Percentiles rank a stretch among this genome's conserved stretches.
These are phyloP conservation scores for Epinotia nisella DNA, from an alignment of 2,888 invertebrate species.

Conservation along the genomic window DNA sequence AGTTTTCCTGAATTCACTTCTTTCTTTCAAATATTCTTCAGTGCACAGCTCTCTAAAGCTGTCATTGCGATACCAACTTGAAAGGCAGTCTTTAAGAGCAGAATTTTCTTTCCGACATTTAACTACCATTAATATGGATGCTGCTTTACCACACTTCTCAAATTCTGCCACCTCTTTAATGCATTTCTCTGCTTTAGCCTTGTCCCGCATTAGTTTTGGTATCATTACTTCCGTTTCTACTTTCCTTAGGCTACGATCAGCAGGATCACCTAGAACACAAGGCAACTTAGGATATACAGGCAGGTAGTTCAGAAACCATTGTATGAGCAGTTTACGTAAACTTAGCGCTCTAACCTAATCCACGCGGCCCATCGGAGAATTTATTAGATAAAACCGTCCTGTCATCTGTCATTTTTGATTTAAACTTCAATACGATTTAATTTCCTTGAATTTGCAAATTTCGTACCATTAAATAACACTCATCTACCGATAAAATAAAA, in stretches of 20 bases:
- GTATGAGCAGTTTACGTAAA: constrained; percentile 30
- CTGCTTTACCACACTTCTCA: constrained; percentile 89
- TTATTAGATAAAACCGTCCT: constrained; percentile 72
- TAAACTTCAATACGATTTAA: neutral
- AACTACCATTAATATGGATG: constrained; percentile 88
- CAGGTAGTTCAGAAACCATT: neutral
- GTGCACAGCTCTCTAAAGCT: constrained; percentile 90
- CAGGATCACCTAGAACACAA: constrained; percentile 89
- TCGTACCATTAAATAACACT: neutral
- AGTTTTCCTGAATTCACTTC: constrained; percentile 92
- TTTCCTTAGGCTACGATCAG: constrained; percentile 92
- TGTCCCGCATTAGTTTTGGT: constrained; percentile 94
- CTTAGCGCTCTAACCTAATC: constrained; percentile 75
- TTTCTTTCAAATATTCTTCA: constrained; percentile 91
- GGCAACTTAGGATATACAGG: constrained; percentile 7
- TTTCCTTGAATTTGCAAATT: neutral
- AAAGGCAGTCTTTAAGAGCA: constrained; percentile 88
- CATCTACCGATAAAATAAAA: too few species aligned
- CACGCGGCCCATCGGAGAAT: constrained; percentile 82
- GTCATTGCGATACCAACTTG: constrained; percentile 91
- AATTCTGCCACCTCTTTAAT: constrained; percentile 88
- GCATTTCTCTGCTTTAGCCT: constrained; percentile 92
- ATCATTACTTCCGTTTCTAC: constrained; percentile 95
- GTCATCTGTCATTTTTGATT: constrained; percentile 25
- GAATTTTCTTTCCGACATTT: constrained; percentile 90